Base-by-base conservation (phyloP, 2,888 invertebrate species). In the Agrilus mali region DNA sequence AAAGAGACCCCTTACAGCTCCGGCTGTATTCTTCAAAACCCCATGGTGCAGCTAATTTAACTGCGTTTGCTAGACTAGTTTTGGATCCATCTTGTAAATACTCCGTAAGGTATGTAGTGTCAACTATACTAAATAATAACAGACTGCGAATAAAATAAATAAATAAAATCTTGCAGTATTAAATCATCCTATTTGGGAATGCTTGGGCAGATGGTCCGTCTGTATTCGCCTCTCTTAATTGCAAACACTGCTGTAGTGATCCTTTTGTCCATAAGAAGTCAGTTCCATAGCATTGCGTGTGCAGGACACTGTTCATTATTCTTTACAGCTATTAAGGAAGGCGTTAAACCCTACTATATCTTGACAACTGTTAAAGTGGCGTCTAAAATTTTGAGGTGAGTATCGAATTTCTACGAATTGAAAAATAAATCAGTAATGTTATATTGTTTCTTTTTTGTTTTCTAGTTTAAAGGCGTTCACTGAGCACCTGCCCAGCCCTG, bases 61-160 rank as follows among this genome's bases (percentile, higher is more conserved):
- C 69, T 0, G 73, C 77, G 1, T 67, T 66, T 52, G 60, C 86
- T 4, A 74, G 73, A 40, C 55, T 87, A 14, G 71, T 77, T 40
- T 65, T 86, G 51, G 83, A 86, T 60, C 81, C 86, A 5, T 68
- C 71, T 34, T 87, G 86, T 58, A 73, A 73, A n/a, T 86, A 80
- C 57, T 71, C 67, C 41, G 69, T 84, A 34, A 78, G 77, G 80
- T 81, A 78, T 77, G 80, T 81, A 66, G 60, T 54, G 27, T 27
- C 10, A 27, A 27, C 2, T 27, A 10, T 27, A 27, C 27, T 7
- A 27, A 10, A 27, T 27, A 20, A 6, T 20, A 27, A 10, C 27
- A 27, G 5, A 27, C 10, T 7, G 6, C 5, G 27, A 10, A 10
- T 27, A 27, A 27, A 27, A 10, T 10, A 5, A 2, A 27, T 27